These are phyloP conservation scores for Enteromius mattozi DNA, from an alignment of 2,797 vertebrate species.

Conservation along the genomic window DNA sequence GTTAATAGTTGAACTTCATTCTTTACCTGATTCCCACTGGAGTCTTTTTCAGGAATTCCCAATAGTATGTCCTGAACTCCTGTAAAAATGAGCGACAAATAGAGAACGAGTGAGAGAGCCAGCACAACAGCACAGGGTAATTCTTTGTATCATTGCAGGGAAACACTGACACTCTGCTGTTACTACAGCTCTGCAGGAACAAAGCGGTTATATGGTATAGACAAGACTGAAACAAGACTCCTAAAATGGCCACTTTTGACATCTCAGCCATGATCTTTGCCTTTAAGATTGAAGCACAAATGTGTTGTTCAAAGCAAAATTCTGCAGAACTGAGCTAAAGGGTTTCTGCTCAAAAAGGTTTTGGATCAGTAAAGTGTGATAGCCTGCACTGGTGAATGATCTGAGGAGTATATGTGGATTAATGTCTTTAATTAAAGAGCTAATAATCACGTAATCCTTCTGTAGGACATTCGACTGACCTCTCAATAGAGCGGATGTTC, in stretches of 20 bases:
- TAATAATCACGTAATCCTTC: constrained; percentile 26
- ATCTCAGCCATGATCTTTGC: constrained; percentile 44
- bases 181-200: constrained; percentile 7
- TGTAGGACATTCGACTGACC: constrained; percentile 6
- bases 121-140: background rate
- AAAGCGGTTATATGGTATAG: constrained; percentile 34
- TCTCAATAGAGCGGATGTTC: constrained; percentile 5
- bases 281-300: constrained; percentile 56
- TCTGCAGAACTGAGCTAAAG: background rate
- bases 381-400: background rate
- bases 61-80: constrained; percentile 2
- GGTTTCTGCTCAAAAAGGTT: constrained; percentile 10
- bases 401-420: constrained; percentile 25
- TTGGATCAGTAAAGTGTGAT: constrained; percentile 27
- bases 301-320: constrained; percentile 42
- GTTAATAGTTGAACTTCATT: background rate
- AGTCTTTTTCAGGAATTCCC: constrained; percentile 9
- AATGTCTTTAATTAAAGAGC: constrained; percentile 47
- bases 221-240: constrained; percentile 51
- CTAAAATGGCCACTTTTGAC: constrained; percentile 45
- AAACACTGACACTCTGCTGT: constrained; percentile 4
- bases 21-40: constrained; percentile 7
- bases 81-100: constrained; percentile 4
- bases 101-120: background rate
- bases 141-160: background rate